Percentiles rank a stretch among this genome's conserved stretches.
Evolutionary conservation across 2,888 invertebrate genomes (phyloP).

Genomic region (Drosophila robusta): DNA sequence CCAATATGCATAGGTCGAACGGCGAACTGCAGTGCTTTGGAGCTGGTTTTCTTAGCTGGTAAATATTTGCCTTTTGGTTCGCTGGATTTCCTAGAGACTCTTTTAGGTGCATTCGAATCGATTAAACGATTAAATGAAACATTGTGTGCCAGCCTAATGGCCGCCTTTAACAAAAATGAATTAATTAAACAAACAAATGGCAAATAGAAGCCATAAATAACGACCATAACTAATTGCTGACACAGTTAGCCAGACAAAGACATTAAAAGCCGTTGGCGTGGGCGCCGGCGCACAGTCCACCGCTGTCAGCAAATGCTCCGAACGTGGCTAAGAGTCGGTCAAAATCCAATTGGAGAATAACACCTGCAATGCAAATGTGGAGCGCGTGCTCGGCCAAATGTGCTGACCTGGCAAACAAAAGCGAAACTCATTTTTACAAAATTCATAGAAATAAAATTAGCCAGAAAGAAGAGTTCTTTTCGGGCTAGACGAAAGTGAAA

Average conservation of each 20-base stretch:
- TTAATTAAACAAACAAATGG: constrained; percentile 71
- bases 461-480: not conserved
- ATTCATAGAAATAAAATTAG: constrained; percentile 37
- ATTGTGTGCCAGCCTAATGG: constrained; percentile 28
- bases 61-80: constrained; percentile 10
- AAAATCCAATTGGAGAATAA: constrained; percentile 36
- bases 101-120: constrained; percentile 11
- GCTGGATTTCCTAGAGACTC: not conserved
- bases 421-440: constrained; percentile 10
- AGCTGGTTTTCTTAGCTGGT: not conserved
- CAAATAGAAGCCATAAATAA: constrained; percentile 70
- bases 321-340: constrained; percentile 30
- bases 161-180: constrained; percentile 27
- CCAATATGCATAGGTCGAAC: not conserved
- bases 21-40: not conserved
- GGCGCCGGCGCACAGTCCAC: constrained; percentile 55
- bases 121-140: constrained; percentile 37
- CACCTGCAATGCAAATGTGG: constrained; percentile 62
- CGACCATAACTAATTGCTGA: constrained; percentile 75
- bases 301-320: constrained; percentile 62
- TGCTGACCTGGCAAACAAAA: constrained; percentile 34
- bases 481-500: not conserved
- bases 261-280: constrained; percentile 62
- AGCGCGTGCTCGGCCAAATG: constrained; percentile 60
- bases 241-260: constrained; percentile 74